phyloP scores from a whole-genome alignment of 2,888 invertebrate genomes.

The Catocala sponsa region DNA sequence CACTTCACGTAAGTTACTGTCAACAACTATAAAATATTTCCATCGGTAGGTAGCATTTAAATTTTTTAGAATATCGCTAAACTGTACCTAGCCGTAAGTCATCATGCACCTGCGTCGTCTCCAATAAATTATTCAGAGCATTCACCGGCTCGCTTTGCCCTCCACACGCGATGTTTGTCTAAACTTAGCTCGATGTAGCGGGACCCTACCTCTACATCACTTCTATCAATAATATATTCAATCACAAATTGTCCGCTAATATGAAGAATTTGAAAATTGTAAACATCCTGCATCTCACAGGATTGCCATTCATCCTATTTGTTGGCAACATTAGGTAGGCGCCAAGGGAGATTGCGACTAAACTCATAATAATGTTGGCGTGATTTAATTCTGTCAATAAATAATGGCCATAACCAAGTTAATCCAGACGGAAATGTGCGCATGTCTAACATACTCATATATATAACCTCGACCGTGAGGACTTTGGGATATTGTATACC shows the following conservation, averaged over 20 bases:
- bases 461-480: too few species aligned
- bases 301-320: neutral
- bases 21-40: neutral
- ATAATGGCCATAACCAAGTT: neutral
- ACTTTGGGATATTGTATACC: conserved; percentile 8
- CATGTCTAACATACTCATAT: conserved; percentile 26
- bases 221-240: conserved; percentile 28
- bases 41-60: neutral
- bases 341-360: neutral
- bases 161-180: conserved; percentile 35
- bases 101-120: conserved; percentile 33
- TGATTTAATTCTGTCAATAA: neutral
- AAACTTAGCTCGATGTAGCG: conserved; percentile 21
- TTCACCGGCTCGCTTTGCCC: conserved; percentile 26
- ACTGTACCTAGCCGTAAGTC: conserved; percentile 2
- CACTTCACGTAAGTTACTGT: too few species aligned
- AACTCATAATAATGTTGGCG: conserved; percentile 2
- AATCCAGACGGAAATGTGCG: conserved; percentile 19
- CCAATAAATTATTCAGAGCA: conserved; percentile 49
- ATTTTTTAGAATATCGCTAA: neutral
- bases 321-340: neutral
- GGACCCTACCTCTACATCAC: conserved; percentile 4
- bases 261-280: too few species aligned
- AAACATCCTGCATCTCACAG: too few species aligned
- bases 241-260: conserved; percentile 10